phyloP scores from a whole-genome alignment of 2,113 vertebrate species.

The Aspidoscelis tigris region DNA sequence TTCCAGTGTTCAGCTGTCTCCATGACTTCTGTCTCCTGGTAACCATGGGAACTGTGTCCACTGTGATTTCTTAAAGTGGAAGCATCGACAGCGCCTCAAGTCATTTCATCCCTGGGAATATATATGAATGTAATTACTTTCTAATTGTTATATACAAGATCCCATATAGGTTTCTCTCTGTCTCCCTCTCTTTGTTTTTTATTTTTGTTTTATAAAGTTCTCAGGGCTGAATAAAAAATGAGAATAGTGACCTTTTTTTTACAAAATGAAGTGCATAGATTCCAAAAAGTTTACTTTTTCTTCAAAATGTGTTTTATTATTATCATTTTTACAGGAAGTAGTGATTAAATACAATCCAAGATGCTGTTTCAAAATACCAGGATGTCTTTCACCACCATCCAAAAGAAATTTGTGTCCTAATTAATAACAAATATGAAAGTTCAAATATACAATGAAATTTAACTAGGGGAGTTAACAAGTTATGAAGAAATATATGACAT shows the following conservation, averaged over 20 bases:
- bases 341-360: conserved; percentile 50
- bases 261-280: conserved; percentile 44
- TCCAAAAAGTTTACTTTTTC: conserved; percentile 39
- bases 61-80: conserved; percentile 67
- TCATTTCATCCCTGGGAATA: conserved; percentile 64
- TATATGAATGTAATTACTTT: conserved; percentile 61
- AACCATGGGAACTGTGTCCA: conserved; percentile 73
- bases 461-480: not conserved
- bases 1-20: conserved; percentile 46
- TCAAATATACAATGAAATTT: not conserved
- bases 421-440: not conserved
- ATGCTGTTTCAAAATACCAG: conserved; percentile 32
- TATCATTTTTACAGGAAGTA: conserved; percentile 35
- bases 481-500: not conserved
- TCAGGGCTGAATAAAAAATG: conserved; percentile 64
- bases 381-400: not conserved
- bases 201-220: conserved; percentile 62
- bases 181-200: no score
- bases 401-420: not conserved
- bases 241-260: conserved; percentile 68
- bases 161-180: conserved; percentile 49
- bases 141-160: conserved; percentile 69
- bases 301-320: conserved; percentile 30
- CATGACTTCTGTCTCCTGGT: conserved; percentile 55
- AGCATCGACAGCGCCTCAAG: conserved; percentile 57